Evolutionary conservation across 2,888 invertebrate species (phyloP).

Genomic region (Xanthia togata): DNA sequence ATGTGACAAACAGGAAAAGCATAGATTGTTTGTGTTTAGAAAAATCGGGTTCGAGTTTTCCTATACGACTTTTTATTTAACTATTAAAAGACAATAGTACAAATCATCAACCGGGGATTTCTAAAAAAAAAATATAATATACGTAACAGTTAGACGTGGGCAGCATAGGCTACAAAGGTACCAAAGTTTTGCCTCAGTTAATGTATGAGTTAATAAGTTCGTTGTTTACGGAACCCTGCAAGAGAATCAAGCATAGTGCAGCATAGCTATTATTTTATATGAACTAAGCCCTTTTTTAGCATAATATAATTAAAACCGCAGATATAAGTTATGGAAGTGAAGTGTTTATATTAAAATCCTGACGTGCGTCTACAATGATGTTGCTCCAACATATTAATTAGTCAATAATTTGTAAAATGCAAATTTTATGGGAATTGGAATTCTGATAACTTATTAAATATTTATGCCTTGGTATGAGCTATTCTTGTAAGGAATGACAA

Average conservation of each 20-base stretch:
- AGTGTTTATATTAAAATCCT: constrained; percentile 56
- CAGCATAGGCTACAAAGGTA: no score
- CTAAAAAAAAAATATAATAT: neutral
- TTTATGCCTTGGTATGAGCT: constrained; percentile 31
- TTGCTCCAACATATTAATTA: constrained; percentile 56
- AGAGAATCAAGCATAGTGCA: constrained; percentile 22
- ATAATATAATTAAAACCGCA: constrained; percentile 43
- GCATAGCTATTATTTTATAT: constrained; percentile 33
- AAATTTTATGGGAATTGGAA: constrained; percentile 50
- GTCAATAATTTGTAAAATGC: constrained; percentile 61
- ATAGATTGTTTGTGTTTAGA: neutral
- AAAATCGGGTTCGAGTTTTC: neutral
- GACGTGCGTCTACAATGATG: constrained; percentile 49
- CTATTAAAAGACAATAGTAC: neutral
- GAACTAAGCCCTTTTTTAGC: constrained; percentile 39
- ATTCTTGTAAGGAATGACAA: constrained; percentile 21
- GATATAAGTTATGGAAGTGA: constrained; percentile 37
- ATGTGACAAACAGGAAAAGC: neutral
- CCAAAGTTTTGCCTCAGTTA: neutral
- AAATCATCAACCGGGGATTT: neutral
- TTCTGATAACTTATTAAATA: constrained; percentile 57
- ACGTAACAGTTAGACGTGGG: neutral
- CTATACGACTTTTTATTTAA: neutral
- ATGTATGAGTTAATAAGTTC: neutral
- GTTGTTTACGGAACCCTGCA: constrained; percentile 25